phyloP scores from a whole-genome alignment of 2,113 vertebrate genomes.

The Hippolais icterina region DNA sequence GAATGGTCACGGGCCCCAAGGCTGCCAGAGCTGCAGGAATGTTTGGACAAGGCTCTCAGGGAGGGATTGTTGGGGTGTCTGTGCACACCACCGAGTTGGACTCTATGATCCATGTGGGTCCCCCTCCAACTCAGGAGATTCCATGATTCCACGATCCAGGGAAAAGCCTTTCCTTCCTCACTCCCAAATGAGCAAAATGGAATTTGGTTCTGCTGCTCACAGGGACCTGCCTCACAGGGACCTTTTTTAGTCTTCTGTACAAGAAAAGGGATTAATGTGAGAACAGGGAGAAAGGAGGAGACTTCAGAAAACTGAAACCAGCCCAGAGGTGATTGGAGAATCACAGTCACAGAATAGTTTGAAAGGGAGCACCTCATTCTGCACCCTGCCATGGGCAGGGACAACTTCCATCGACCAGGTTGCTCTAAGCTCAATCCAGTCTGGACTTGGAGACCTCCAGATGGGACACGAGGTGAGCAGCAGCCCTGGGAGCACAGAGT shows the following conservation, averaged over 20 bases:
- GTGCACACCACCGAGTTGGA: not conserved
- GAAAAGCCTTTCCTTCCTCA: not conserved
- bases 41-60: rapidly evolving
- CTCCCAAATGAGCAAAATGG: not conserved
- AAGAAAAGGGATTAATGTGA: not conserved
- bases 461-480: not conserved
- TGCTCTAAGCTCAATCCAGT: not conserved
- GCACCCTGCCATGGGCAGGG: not conserved
- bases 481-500: not conserved
- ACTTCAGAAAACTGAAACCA: not conserved
- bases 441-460: not conserved
- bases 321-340: rapidly evolving
- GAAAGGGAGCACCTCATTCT: not conserved
- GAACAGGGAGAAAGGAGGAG: not conserved
- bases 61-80: not conserved
- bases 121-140: not conserved
- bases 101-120: rapidly evolving
- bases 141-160: rapidly evolving
- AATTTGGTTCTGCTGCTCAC: not conserved
- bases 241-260: not conserved
- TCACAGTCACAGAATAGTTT: not conserved
- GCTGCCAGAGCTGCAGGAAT: not conserved
- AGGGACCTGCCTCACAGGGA: not conserved
- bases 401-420: not conserved
- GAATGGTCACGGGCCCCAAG: rapidly evolving